Evolutionary conservation across 2,888 invertebrate genomes (phyloP).

Genomic region (Eumacrocentrus americanus): DNA sequence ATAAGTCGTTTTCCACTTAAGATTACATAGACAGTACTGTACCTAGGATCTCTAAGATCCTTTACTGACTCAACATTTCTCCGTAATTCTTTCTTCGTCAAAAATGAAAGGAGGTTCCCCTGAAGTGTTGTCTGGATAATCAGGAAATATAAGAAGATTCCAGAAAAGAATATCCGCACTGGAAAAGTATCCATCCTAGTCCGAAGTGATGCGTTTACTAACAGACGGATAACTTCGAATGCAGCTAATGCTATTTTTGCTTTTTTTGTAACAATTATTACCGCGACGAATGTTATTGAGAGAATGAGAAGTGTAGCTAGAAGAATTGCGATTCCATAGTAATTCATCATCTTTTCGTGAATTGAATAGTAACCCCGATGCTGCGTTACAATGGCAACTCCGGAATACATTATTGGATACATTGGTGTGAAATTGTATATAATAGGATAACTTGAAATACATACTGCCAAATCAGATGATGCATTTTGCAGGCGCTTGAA

Average conservation of each 20-base stretch:
- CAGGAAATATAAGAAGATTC: conserved; percentile 1
- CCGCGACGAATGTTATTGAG: not conserved
- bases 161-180: not conserved
- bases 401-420: not conserved
- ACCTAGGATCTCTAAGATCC: not conserved
- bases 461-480: not conserved
- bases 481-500: not conserved
- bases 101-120: not conserved
- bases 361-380: not conserved
- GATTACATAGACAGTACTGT: not conserved
- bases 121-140: not conserved
- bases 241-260: not conserved
- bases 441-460: not conserved
- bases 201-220: not conserved
- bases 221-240: not conserved
- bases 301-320: not conserved
- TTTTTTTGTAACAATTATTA: not conserved
- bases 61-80: not conserved
- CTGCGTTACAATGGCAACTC: not conserved
- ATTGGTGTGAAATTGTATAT: not conserved
- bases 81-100: not conserved
- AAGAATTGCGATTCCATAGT: not conserved
- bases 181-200: not conserved
- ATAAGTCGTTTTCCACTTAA: not conserved
- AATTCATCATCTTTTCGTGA: not conserved